Evolutionary conservation across 2,888 invertebrate species (phyloP), one percentile per base, ranked within the genome.

Genomic region (Iphiclides podalirius): DNA sequence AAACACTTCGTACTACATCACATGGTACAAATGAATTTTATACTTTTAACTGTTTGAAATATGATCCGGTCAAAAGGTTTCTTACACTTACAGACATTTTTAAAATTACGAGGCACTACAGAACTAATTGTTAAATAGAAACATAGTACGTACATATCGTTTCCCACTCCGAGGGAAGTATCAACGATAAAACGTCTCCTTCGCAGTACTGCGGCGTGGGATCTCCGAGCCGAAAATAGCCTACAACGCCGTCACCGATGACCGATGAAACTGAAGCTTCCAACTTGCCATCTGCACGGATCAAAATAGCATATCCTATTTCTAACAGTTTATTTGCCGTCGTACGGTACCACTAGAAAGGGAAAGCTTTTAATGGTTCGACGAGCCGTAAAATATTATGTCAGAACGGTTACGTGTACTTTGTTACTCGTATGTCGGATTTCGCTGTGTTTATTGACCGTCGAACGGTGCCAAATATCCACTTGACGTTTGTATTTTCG

Each of bases 261-360:
- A 12, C 42, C 36, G 48, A 37, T 48, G 48, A 48, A 48, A 48
- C 14, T 43, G 12, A 43, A 48, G 48, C 48, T 37, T 34, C 40
- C 15, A 41, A 28, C 35, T 33, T 31, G 43, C 48, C 37, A 42
- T 37, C 38, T 39, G 43, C 14, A 17, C 13, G 12, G 33, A 23
- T 44, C 33, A 44, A 49, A 43, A 49, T 49, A 49, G 13, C 23
- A 11, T 34, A 13, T 16, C 14, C 16, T 44, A 34, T 49, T 23
- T 43, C 15, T 12, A 15, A 33, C 33, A 12, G 33, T 42, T 38
- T 33, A 14, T 17, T 38, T 33, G 39, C n/a, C n/a, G n/a, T 40
- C 47, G 39, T 33, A 23, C 20, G n/a, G 11, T 16, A 39, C 38
- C 16, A 8, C 11, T 16, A 0, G 11, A 16, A 39, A 31, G 23